Evolutionary conservation across 2,888 invertebrate genomes (phyloP), one percentile per base, ranked within the genome.

Genomic region (Tryphoninae sp.): DNA sequence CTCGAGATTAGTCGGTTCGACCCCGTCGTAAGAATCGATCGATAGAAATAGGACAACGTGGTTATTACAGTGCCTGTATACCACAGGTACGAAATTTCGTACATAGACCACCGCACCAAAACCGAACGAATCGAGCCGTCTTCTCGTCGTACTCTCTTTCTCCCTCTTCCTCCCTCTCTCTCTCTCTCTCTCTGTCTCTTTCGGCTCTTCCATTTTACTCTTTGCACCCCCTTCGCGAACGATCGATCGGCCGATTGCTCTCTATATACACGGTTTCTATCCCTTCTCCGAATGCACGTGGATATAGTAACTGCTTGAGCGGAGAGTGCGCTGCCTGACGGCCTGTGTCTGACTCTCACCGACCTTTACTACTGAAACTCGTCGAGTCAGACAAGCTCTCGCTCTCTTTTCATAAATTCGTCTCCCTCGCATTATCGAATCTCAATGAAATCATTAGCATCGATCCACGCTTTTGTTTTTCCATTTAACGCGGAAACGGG

Each of bases 171-270:
- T 69, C 62, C 55, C 45, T 19, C 77, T 16, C 51, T 13, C n/a
- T 61, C 62, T 40, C 26, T 67, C 58, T 40, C 67, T 40, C 51
- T 45, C 64, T 42, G 19, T 23, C 68, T 16, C 68, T 9, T 19
- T 19, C n/a, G 55, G 4, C 51, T 68, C 22, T 13, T 22, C 68
- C 23, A 51, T 68, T 68, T 26, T 6, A 23, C 22, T n/a, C 51
- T 45, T 7, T 3, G 49, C 23, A 49, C 68, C 11, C 68, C 55
- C 55, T 53, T 49, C 26, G 19, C 65, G 23, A 76, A 72, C 67
- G 64, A 76, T 76, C 80, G 80, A 80, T 80, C 69, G 59, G 42
- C 65, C 61, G 72, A 76, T 76, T 65, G 71, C 61, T 76, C 65
- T 19, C 22, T 68, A 26, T 55, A 55, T 16, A 19, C n/a, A 55